A percentile compares a stretch with the other conserved stretches of the same genome.
These are phyloP conservation scores for Gastrophryne carolinensis DNA, from an alignment of 2,797 vertebrate genomes.

Conservation along the genomic window DNA sequence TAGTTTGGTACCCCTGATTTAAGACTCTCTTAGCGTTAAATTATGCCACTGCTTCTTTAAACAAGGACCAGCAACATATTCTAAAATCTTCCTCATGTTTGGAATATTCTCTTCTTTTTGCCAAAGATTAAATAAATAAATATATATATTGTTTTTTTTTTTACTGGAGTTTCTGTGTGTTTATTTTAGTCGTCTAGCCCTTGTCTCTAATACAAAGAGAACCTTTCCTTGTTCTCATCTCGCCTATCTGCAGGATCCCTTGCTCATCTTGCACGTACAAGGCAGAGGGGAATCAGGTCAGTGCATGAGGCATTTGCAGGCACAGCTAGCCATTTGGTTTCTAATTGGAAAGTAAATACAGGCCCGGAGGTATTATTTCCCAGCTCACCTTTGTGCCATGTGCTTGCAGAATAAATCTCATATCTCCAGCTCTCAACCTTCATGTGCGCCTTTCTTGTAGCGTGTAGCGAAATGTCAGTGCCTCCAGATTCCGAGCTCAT, in stretches of 20 bases:
- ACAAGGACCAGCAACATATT: no score
- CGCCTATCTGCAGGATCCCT: conserved; percentile 20
- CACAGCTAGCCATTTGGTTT: conserved; percentile 47
- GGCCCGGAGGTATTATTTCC: conserved; percentile 49
- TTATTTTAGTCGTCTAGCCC: neutral
- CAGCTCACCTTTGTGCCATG: conserved; percentile 37
- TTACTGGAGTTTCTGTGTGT: conserved; percentile 8
- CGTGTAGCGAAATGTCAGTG: conserved; percentile 48
- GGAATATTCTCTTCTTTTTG: no score
- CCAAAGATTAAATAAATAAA: no score
- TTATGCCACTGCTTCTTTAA: no score
- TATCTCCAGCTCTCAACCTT: conserved; percentile 43
- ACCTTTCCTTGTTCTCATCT: conserved; percentile 1
- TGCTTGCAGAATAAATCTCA: neutral
- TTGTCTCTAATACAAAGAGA: neutral
- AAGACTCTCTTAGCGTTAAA: no score
- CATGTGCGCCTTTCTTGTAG: conserved; percentile 20
- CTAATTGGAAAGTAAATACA: conserved; percentile 51
- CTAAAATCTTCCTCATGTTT: no score
- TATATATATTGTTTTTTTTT: no score
- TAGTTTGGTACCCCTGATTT: no score
- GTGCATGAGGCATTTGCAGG: conserved; percentile 16
- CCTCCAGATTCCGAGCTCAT: conserved; percentile 28
- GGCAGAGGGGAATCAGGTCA: conserved; percentile 44
- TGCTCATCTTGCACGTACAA: conserved; percentile 41